phyloP scores from a whole-genome alignment of 2,113 vertebrate species.

The Gulo gulo region DNA sequence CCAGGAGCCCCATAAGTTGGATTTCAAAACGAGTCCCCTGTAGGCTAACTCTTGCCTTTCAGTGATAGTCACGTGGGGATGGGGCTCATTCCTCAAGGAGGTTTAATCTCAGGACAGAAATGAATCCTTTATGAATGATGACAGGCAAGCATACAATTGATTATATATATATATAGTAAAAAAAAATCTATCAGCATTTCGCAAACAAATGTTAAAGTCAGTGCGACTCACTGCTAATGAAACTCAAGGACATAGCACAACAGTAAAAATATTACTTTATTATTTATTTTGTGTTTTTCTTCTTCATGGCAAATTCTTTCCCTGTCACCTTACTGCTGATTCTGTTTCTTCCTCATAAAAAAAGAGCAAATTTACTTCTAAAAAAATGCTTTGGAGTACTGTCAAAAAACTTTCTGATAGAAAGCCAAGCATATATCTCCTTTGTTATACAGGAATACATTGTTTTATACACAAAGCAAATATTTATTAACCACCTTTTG shows the following conservation, averaged over 20 bases:
- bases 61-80: neutral
- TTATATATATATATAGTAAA: neutral
- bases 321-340: neutral
- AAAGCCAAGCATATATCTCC: neutral
- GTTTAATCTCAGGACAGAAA: neutral
- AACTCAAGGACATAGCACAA: neutral
- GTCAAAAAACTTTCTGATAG: conserved; percentile 16
- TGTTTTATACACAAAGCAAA: neutral
- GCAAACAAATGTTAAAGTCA: neutral
- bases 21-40: neutral
- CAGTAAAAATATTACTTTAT: neutral
- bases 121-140: neutral
- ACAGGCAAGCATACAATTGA: neutral
- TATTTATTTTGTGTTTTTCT: conserved; percentile 19
- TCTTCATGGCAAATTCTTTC: neutral
- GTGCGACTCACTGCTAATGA: neutral
- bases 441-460: neutral
- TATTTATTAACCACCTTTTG: neutral
- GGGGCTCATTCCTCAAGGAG: neutral
- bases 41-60: neutral
- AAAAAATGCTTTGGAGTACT: neutral
- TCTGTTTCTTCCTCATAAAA: neutral
- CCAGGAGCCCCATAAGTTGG: neutral
- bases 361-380: neutral
- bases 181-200: neutral